phyloP scores from a whole-genome alignment of 2,797 vertebrate genomes.

The Pteropus rufus region DNA sequence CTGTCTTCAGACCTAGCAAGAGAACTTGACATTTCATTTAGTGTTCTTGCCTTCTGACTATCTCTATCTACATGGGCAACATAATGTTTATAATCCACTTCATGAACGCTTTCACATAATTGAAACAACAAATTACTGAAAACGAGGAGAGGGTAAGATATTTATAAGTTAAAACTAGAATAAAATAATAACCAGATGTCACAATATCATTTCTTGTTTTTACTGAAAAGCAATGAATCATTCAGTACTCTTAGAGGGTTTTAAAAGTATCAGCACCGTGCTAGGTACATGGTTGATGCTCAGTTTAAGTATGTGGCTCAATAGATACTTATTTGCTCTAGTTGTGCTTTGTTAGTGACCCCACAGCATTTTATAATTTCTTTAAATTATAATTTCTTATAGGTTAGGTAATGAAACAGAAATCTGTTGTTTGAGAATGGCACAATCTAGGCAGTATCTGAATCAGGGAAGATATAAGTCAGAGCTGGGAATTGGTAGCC shows the following conservation, averaged over 20 bases:
- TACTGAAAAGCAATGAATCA: not conserved
- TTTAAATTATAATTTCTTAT: not conserved
- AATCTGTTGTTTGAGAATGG: not conserved
- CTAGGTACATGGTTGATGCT: not conserved
- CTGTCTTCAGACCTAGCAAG: not conserved
- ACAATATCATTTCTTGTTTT: constrained; percentile 13
- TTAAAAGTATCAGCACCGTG: not conserved
- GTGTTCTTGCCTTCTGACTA: not conserved
- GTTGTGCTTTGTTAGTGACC: not conserved
- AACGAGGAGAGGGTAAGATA: not conserved
- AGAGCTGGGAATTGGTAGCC: not conserved
- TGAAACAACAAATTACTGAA: not conserved
- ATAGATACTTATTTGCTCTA: not conserved
- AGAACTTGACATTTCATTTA: not conserved
- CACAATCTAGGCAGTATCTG: not conserved
- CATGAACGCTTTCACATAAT: not conserved
- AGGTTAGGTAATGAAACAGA: not conserved
- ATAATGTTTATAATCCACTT: not conserved
- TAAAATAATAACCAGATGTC: not conserved
- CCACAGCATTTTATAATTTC: not conserved
- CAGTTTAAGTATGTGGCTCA: not conserved
- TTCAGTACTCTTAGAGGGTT: not conserved
- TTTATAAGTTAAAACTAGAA: not conserved
- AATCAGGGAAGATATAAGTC: not conserved
- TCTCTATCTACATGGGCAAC: not conserved